Evolutionary conservation across 1,140 invertebrate species (phyloP).

Genomic region (Mactra quadrangularis): DNA sequence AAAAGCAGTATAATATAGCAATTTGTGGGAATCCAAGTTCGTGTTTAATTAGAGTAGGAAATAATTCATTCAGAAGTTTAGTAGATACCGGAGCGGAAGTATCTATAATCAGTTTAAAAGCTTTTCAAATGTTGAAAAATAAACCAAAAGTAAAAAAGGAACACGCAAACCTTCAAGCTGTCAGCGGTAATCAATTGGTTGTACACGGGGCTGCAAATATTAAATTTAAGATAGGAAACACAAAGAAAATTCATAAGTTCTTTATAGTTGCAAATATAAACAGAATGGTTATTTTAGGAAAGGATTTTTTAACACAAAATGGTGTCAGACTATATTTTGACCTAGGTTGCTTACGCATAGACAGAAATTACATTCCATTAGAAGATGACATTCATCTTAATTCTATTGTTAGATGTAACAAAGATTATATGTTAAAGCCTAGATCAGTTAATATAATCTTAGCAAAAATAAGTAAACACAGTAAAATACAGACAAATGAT

Average conservation of each 20-base stretch:
- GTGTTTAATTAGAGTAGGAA: slow-evolving; percentile 15
- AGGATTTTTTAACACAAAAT: not conserved
- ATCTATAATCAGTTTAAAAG: not conserved
- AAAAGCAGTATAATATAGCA: not conserved
- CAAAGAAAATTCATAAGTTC: slow-evolving; percentile 12
- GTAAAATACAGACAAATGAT: no score
- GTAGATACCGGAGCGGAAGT: slow-evolving; percentile 18
- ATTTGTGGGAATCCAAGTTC: no score
- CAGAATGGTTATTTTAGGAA: slow-evolving; percentile 38
- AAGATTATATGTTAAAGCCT: not conserved
- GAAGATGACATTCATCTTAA: slow-evolving; percentile 3
- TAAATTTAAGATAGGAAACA: not conserved
- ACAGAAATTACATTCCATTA: not conserved
- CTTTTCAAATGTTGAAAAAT: not conserved
- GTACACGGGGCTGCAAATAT: not conserved
- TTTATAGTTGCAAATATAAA: slow-evolving; percentile 23
- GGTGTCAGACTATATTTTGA: slow-evolving; percentile 22
- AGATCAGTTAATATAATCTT: not conserved
- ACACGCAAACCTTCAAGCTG: slow-evolving; percentile 1
- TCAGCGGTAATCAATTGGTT: not conserved
- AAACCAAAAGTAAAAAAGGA: slow-evolving; percentile 4
- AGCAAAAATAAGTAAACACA: slow-evolving; percentile 6
- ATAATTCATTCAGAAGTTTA: slow-evolving; percentile 1
- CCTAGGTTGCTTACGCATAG: not conserved
- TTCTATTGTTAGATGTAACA: not conserved